These are phyloP conservation scores for Hyppa rectilinea DNA, from an alignment of 2,888 invertebrate genomes.

Conservation along the genomic window DNA sequence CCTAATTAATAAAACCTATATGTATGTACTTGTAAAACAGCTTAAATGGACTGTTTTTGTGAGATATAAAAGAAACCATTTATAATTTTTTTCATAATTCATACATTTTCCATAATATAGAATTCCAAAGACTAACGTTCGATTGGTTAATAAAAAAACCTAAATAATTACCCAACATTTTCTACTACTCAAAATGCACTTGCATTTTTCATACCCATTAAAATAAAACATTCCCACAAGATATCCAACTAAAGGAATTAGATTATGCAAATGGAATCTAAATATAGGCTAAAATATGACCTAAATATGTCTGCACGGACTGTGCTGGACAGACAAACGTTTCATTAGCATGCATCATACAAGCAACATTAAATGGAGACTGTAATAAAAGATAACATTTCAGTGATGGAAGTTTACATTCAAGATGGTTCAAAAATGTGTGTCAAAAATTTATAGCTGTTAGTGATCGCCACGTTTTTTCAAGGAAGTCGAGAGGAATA, in stretches of 20 bases:
- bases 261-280: constrained; percentile 27
- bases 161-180: not conserved
- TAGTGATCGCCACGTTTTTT: not conserved
- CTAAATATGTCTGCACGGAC: constrained; percentile 29
- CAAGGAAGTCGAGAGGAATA: not conserved
- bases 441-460: not conserved
- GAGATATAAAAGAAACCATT: no score
- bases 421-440: not conserved
- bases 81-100: no score
- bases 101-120: not conserved
- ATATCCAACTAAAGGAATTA: constrained; percentile 26
- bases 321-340: constrained; percentile 45
- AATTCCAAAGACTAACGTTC: not conserved
- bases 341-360: constrained; percentile 48
- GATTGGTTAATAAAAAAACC: no score
- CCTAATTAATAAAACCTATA: no score
- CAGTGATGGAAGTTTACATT: constrained; percentile 1
- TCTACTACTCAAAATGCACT: not conserved
- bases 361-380: constrained; percentile 33
- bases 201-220: not conserved
- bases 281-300: constrained; percentile 32
- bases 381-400: constrained; percentile 22
- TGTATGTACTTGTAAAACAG: not conserved
- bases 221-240: not conserved
- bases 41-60: not conserved